Base-by-base conservation (phyloP, 1,140 invertebrate genomes). In the Papilio polyxenes region DNA sequence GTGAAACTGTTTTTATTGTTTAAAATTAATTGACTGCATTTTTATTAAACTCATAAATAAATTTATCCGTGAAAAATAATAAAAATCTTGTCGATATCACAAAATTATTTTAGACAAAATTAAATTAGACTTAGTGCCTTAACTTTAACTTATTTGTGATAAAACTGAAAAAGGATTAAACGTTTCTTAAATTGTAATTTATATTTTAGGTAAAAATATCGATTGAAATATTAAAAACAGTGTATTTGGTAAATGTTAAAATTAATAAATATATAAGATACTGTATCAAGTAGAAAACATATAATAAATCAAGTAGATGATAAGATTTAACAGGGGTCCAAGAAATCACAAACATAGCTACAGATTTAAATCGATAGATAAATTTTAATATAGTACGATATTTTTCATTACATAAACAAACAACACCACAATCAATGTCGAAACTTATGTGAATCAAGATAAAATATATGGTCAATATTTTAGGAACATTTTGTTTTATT, bases 351-450 rank as follows among this genome's bases (percentile, higher is more conserved):
- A 77, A 23, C 1, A 77, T 31, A 77, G 23, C 49, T 51, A 49
- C 17, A 3, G 31, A 5, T 37, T 72, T 77, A 23, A 77, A 9
- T 56, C 20, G 20, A 77, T 11, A 53, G 13, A 77, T 6, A 56
- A 1, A 23, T 31, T 77, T 77, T 77, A 56, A 53, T 51, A 51
- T 15, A 0, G 20, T 37, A 11, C 49, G 44, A 77, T 53, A 77
- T 2, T 77, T 77, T 53, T 23, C 23, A 8, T 15, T 53, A 15
- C 3, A 77, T 15, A 51, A 11, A 2, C 3, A 53, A 53, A 77
- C 15, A 77, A 53, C 3, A 23, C 75, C 75, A 37, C 75, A 77
- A 53, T 77, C 75, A 5, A 77, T 6, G 7, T 49, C 75, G 23
- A 77, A 77, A 51, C 44, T 56, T 31, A 77, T 23, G 1, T 77